phyloP scores from a whole-genome alignment of 2,797 vertebrate genomes.

The Botia almorhae region DNA sequence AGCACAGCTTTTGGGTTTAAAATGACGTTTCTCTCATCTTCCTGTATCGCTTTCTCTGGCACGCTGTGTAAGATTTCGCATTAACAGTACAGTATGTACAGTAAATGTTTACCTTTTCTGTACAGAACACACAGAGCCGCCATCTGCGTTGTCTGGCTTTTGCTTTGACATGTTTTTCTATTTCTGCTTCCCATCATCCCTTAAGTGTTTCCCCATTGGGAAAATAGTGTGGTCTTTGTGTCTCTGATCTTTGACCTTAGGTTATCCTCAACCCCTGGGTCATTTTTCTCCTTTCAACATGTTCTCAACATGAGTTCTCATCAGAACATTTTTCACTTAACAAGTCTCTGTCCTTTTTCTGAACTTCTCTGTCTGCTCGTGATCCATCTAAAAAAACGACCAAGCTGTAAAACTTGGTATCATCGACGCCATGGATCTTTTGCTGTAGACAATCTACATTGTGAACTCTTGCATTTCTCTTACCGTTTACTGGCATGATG shows the following conservation, averaged over 20 bases:
- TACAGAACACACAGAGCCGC: background rate
- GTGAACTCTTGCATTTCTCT: conserved; percentile 10
- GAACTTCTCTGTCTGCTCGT: background rate
- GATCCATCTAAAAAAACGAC: background rate
- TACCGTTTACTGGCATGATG: conserved; percentile 4
- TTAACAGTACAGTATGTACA: conserved; percentile 22
- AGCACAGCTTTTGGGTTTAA: background rate
- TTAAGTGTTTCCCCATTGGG: background rate
- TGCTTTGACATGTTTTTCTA: background rate
- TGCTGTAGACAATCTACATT: background rate
- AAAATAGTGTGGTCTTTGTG: background rate
- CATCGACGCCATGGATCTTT: background rate
- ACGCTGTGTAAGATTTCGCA: background rate
- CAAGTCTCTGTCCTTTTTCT: background rate
- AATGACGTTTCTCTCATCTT: background rate
- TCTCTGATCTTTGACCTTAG: conserved; percentile 8
- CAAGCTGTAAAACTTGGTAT: background rate
- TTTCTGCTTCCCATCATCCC: background rate
- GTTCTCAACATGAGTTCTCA: background rate
- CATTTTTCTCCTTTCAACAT: conserved; percentile 12
- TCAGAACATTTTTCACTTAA: background rate
- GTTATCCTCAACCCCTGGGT: background rate
- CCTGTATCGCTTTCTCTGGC: background rate
- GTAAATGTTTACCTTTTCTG: background rate
- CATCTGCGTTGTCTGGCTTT: background rate